Conservation (phyloP, 2,888 invertebrate genomes). For the Zaprionus bogoriensis region DNA sequence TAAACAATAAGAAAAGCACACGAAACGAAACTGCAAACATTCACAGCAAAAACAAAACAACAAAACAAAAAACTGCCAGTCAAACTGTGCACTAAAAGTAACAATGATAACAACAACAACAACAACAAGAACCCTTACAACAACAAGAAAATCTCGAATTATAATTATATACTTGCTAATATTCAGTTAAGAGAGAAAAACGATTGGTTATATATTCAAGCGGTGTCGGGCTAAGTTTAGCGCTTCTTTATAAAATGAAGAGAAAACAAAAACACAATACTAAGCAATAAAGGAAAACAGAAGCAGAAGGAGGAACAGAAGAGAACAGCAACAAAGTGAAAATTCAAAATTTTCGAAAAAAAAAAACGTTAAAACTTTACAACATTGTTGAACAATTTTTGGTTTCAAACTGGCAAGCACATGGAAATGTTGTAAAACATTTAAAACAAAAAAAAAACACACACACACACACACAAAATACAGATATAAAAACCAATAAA, state of each 20-base stretch:
- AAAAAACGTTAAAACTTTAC: conserved; percentile 12
- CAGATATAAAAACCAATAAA: conserved; percentile 13
- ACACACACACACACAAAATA: neutral
- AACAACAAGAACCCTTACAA: conserved; percentile 23
- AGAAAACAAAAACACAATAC: conserved; percentile 40
- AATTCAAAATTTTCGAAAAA: conserved; percentile 68
- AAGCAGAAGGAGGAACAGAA: conserved; percentile 26
- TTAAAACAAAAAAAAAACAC: conserved; percentile 11
- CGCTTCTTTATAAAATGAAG: conserved; percentile 72
- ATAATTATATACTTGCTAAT: conserved; percentile 49
- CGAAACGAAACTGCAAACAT: conserved; percentile 55
- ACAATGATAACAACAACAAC: conserved; percentile 11
- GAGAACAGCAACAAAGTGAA: conserved; percentile 36
- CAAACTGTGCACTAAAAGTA: conserved; percentile 61
- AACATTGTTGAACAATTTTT: conserved; percentile 71
- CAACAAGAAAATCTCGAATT: conserved; percentile 65
- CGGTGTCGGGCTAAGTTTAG: conserved; percentile 73
- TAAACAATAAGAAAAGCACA: conserved; percentile 42
- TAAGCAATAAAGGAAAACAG: conserved; percentile 18
- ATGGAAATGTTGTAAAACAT: conserved; percentile 39
- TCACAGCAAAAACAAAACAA: conserved; percentile 52
- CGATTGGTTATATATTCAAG: conserved; percentile 61
- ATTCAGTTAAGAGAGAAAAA: conserved; percentile 30
- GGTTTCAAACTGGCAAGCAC: conserved; percentile 53
- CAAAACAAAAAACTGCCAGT: conserved; percentile 48